Percentiles rank a stretch among this genome's conserved stretches.
Conservation (phyloP, 1,140 invertebrate genomes). For the Papilio polyxenes region DNA sequence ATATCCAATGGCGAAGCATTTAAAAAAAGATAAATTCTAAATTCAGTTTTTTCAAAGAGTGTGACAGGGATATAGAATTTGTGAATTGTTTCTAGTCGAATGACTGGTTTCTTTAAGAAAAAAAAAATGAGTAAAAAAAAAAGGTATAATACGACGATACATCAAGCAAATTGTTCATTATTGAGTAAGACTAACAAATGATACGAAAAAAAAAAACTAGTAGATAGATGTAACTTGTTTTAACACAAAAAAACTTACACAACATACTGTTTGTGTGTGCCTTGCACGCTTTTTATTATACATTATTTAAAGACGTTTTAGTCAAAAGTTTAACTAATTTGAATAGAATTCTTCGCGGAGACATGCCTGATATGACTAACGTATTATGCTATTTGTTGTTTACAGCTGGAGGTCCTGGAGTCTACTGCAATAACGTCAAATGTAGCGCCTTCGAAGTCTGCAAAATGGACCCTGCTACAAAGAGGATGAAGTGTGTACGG, state of each 20-base stretch:
- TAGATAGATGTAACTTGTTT: not conserved
- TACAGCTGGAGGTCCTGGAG: slow-evolving; percentile 79
- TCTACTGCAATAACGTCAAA: slow-evolving; percentile 85
- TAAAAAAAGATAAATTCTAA: too few relatives aligned
- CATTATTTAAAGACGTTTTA: not conserved
- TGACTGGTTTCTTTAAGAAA: too few relatives aligned
- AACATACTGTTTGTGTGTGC: not conserved
- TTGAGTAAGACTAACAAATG: not conserved
- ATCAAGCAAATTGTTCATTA: not conserved
- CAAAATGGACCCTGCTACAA: slow-evolving; percentile 83
- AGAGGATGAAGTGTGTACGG: slow-evolving; percentile 84
- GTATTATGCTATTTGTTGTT: slow-evolving; percentile 38
- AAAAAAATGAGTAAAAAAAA: not conserved
- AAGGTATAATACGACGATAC: not conserved
- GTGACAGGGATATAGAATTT: too few relatives aligned
- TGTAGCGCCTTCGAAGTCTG: slow-evolving; percentile 85
- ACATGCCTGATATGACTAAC: not conserved
- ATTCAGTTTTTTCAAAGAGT: too few relatives aligned
- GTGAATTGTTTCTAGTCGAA: too few relatives aligned
- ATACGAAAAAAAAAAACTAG: not conserved
- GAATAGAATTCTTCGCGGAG: too few relatives aligned
- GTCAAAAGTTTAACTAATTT: too few relatives aligned
- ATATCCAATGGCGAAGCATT: too few relatives aligned
- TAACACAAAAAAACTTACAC: not conserved
- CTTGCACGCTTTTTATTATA: not conserved